Evolutionary conservation across 2,113 vertebrate species (phyloP).

Genomic region (Phalacrocorax pelagicus): DNA sequence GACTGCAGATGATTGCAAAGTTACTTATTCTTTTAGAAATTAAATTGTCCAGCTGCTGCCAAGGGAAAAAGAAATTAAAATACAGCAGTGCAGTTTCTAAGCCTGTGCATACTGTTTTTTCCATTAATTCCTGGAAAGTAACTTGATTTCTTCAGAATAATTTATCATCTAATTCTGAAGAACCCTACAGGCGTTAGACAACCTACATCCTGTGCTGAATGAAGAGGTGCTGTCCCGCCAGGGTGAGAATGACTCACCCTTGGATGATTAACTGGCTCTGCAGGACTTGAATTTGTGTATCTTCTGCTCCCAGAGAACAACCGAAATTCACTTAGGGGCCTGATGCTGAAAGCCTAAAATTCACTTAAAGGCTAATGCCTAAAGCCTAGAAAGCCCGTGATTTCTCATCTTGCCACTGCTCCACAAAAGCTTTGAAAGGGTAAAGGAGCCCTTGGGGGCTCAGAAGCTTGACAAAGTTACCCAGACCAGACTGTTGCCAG

Average conservation of each 20-base stretch:
- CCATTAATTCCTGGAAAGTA: background rate
- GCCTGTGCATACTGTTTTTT: background rate
- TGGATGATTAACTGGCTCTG: background rate
- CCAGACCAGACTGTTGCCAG: background rate
- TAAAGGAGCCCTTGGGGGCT: background rate
- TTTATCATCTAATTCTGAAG: background rate
- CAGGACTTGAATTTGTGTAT: background rate
- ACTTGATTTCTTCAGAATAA: conserved; percentile 1
- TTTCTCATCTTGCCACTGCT: background rate
- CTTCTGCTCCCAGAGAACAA: background rate
- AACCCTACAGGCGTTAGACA: background rate
- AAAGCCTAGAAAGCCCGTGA: background rate
- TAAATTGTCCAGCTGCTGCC: background rate
- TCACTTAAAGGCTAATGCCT: background rate
- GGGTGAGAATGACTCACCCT: background rate
- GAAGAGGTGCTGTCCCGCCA: background rate
- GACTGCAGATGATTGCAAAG: background rate
- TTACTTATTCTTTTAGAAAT: background rate
- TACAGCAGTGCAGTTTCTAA: background rate
- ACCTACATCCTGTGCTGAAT: background rate
- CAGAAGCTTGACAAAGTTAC: background rate
- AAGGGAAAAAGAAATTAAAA: background rate
- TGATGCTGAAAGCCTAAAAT: background rate
- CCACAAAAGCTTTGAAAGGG: background rate
- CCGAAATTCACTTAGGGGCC: background rate